Evolutionary conservation across 2,888 invertebrate genomes (phyloP), one percentile per base, ranked within the genome.

Genomic region (Mantis religiosa): DNA sequence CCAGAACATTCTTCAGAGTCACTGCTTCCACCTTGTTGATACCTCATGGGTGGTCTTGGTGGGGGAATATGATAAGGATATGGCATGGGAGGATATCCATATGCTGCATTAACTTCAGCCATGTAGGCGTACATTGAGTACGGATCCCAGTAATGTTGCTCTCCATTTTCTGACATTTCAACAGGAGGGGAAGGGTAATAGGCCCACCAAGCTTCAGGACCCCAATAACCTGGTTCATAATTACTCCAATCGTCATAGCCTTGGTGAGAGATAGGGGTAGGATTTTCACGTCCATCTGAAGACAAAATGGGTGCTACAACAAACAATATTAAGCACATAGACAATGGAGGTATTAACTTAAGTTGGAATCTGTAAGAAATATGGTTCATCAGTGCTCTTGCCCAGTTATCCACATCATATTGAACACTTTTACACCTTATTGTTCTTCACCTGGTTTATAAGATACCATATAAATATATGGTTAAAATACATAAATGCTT

Each of bases 101-200:
- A 91, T 9, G 91, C 90, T 6, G 91, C 91, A 90, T 91, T 91
- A 91, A 92, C 90, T 83, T 91, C 91, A 71, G 91, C 91, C 90
- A 91, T 91, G 88, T 92, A 92, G 41, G 91, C 91, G 88, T 91
- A 91, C 91, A 92, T 92, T 28, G 91, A 91, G 85, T 91, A 91
- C 87, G 91, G 91, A 87, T 91, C 91, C 34, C 91, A 91, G 91
- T 91, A 92, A 88, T 91, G 91, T 82, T 83, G 89, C 30, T 91
- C 89, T 91, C 91, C 88, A 91, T 91, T 90, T 91, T 90, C 83
- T 90, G 88, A 87, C 89, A 90, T 83, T n/a, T 88, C 89, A 82
- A 85, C 86, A 83, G 47, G 87, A 54, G 85, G 90, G 25, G 87
- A 89, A 41, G 89, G 89, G 27, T 91, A 90, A 41, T 89, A 90